A percentile compares a stretch with the other conserved stretches of the same genome.
Evolutionary conservation across 1,140 invertebrate species (phyloP).

Genomic region (Tetramorium alpestre): DNA sequence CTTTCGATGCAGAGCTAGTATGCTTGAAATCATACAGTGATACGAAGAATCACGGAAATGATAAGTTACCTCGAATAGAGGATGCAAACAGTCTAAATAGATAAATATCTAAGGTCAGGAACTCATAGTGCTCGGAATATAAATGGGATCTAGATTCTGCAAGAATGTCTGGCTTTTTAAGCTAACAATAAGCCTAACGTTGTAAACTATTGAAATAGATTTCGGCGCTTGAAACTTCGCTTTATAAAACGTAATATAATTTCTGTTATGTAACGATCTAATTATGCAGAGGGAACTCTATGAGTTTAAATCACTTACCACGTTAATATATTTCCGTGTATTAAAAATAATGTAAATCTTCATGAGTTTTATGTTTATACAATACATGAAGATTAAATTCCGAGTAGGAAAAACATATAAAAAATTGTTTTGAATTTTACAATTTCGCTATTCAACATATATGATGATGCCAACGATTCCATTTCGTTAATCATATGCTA

Average conservation of each 20-base stretch:
- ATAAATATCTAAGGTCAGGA: conserved; percentile 40
- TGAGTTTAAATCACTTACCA: neutral
- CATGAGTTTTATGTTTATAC: neutral
- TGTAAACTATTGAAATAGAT: conserved; percentile 5
- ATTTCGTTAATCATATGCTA: neutral
- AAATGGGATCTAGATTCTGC: neutral
- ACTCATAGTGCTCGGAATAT: neutral
- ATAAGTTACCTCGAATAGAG: conserved; percentile 32
- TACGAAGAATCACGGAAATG: conserved; percentile 3
- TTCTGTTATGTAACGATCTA: neutral
- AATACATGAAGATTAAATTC: neutral
- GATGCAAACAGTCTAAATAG: neutral
- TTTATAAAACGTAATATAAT: conserved; percentile 18
- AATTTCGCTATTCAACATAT: neutral
- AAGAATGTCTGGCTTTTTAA: neutral
- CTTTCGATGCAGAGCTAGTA: neutral
- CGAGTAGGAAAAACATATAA: neutral
- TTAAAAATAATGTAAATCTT: neutral
- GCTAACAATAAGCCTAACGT: neutral
- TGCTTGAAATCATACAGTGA: neutral
- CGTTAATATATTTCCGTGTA: neutral
- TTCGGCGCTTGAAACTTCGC: neutral
- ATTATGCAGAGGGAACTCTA: neutral
- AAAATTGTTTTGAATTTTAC: neutral
- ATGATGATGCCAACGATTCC: neutral